Base-by-base conservation (phyloP, 2,888 invertebrate species). In the Diploptera punctata region DNA sequence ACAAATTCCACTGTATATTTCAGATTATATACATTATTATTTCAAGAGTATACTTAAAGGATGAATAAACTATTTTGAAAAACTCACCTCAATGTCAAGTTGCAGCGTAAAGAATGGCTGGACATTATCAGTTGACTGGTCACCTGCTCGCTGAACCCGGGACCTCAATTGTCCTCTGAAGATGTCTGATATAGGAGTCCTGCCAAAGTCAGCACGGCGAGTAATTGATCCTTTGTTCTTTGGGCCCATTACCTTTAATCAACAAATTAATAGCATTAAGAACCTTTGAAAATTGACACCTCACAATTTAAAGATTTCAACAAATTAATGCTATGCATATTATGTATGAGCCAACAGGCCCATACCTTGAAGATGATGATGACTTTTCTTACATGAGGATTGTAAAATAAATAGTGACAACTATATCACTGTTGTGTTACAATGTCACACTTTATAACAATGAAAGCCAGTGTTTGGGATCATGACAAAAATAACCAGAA, bases 31-130 rank as follows among this genome's bases (percentile, higher is more conserved):
- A n/a, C n/a, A n/a, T n/a, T n/a, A n/a, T n/a, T n/a, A n/a, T n/a
- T n/a, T n/a, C n/a, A n/a, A n/a, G n/a, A n/a, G n/a, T n/a, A n/a
- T n/a, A n/a, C n/a, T n/a, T n/a, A n/a, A n/a, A n/a, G n/a, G n/a
- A n/a, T n/a, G n/a, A n/a, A n/a, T n/a, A n/a, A n/a, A n/a, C n/a
- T n/a, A n/a, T n/a, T n/a, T n/a, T n/a, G n/a, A n/a, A n/a, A n/a
- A 13, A 78, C 80, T 80, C 81, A 95, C 96, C 88, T 97, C 95
- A 78, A 98, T 96, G 80, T 98, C 97, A 33, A 98, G 88, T 82
- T 96, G 97, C 75, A 98, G 86, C 0, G 97, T 97, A 82, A 97
- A 97, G 86, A 98, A 98, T 0, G 98, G 98, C 82, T 98, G 95
- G 76, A 98, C 92, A 77, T 94, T 95, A 81, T 96, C 96, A 0